Evolutionary conservation across 2,113 vertebrate species (phyloP).

Genomic region (Platysternon megacephalum): DNA sequence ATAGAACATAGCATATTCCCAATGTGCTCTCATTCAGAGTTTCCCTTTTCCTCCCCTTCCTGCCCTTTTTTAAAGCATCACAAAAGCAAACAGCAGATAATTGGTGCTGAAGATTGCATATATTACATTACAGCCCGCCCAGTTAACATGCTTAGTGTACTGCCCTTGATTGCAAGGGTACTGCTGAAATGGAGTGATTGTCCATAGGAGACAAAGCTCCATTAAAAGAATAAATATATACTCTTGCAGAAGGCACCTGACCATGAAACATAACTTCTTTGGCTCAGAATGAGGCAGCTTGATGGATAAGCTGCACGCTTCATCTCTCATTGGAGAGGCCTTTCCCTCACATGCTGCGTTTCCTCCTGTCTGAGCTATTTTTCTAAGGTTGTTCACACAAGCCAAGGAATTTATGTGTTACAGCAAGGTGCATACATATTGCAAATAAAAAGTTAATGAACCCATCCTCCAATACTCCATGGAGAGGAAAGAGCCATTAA

Average conservation of each 20-base stretch:
- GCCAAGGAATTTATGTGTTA: background rate
- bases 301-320: background rate
- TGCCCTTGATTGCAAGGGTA: accelerated
- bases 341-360: background rate
- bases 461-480: accelerated
- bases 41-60: background rate
- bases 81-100: background rate
- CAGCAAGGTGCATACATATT: constrained; percentile 30
- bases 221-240: background rate
- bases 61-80: background rate
- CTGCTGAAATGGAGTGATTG: background rate
- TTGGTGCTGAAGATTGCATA: accelerated
- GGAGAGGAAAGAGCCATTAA: constrained; percentile 31
- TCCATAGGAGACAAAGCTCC: background rate
- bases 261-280: accelerated
- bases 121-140: background rate
- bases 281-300: background rate
- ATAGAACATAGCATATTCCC: background rate
- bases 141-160: background rate
- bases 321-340: background rate
- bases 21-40: background rate
- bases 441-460: constrained; percentile 52
- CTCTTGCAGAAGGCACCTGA: background rate
- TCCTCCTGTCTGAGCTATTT: background rate
- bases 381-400: background rate